Conservation (phyloP, 2,113 vertebrate genomes). For the Recurvirostra avosetta region DNA sequence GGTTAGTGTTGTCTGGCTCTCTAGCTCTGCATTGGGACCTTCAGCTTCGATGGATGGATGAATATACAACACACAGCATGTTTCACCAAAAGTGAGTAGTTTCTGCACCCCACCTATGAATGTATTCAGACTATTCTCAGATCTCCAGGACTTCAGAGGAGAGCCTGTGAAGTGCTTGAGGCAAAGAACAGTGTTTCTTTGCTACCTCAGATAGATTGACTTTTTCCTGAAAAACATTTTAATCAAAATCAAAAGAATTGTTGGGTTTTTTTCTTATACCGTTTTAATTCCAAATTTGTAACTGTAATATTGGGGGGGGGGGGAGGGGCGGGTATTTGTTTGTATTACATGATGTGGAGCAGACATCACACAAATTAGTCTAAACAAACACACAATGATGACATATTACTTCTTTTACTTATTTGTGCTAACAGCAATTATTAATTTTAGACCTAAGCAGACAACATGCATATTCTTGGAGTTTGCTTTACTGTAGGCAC, state of each 20-base stretch:
- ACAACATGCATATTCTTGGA: slow-evolving; percentile 64
- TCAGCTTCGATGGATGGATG: not conserved
- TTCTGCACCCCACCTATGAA: not conserved
- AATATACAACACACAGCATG: fast-evolving
- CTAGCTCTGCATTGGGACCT: not conserved
- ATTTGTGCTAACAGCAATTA: slow-evolving; percentile 55
- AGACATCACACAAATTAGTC: slow-evolving; percentile 54
- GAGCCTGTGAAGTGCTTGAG: not conserved
- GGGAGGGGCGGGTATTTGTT: too few species aligned
- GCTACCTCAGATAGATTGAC: not conserved
- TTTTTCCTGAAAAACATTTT: slow-evolving; percentile 28
- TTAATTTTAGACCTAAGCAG: slow-evolving; percentile 69
- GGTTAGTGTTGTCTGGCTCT: not conserved
- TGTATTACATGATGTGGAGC: slow-evolving; percentile 34
- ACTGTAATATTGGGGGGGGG: slow-evolving; percentile 4
- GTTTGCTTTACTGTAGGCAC: slow-evolving; percentile 64
- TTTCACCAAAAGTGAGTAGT: not conserved
- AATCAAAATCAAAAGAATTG: slow-evolving; percentile 38
- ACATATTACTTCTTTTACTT: slow-evolving; percentile 48
- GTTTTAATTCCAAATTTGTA: slow-evolving; percentile 47
- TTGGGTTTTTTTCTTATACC: slow-evolving; percentile 30
- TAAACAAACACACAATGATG: slow-evolving; percentile 67
- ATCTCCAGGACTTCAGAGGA: not conserved
- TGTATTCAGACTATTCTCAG: not conserved
- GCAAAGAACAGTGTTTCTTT: not conserved